Evolutionary conservation across 1,140 invertebrate species (phyloP), one percentile per base, ranked within the genome.

Genomic region (Drosophila grimshawi): DNA sequence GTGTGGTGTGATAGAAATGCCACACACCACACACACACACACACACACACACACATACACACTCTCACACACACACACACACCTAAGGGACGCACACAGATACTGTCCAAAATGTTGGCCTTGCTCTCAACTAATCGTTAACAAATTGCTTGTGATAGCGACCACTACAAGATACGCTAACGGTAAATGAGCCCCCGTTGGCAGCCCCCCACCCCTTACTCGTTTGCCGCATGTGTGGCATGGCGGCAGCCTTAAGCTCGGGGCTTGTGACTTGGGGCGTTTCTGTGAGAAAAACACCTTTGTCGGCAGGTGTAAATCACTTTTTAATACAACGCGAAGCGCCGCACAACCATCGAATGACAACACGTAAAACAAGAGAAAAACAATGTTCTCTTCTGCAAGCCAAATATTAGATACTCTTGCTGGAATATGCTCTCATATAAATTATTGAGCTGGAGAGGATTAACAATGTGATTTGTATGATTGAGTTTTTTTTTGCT

Each of bases 301-400:
- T 63, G 63, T 51, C 51, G 67, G 80, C 83, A 88, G 83, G 80
- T 88, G 85, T 83, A 88, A 88, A 88, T 88, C 77, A 89, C 80
- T 89, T 89, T 89, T 88, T 80, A 88, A 88, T 89, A 80, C 69
- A 32, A 43, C 71, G 71, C 71, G 51, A 74, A 57, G 71, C 49
- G 72, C 39, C 60, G 66, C 75, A 76, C 61, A 76, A 52, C 76
- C 68, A 6, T 37, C 56, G 41, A 68, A 67, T 69, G 78, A 74
- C 81, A 71, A 43, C 43, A 53, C 63, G 32, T 7, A 61, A 61
- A 77, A 39, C n/a, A 35, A n/a, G 11, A 53, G 46, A 55, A 55
- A 49, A 62, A 30, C 19, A 29, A n/a, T n/a, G 39, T 4, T 0
- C 10, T n/a, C 19, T 19, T 19, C 19, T n/a, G 3, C 39, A 43